phyloP scores from a whole-genome alignment of 2,113 vertebrate species.

The Atlantisia rogersi region DNA sequence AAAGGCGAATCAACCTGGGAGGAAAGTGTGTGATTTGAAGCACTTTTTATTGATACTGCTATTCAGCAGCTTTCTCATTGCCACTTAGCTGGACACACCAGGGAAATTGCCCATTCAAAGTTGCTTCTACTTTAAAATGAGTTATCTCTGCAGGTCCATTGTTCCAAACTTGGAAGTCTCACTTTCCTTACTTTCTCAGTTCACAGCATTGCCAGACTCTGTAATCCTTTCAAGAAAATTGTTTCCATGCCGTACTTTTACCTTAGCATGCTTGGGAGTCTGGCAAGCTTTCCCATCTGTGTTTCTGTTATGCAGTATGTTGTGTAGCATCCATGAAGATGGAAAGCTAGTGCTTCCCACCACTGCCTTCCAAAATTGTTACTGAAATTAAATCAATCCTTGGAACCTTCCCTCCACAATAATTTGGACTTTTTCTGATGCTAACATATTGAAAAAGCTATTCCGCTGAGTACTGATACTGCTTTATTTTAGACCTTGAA shows the following conservation, averaged over 20 bases:
- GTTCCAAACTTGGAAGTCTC: not conserved
- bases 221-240: not conserved
- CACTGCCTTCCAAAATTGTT: not conserved
- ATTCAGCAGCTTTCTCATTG: not conserved
- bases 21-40: not conserved
- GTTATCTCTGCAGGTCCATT: not conserved
- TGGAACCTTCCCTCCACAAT: not conserved
- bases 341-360: not conserved
- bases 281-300: not conserved
- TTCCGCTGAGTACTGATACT: not conserved
- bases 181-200: not conserved
- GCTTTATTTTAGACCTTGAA: not conserved
- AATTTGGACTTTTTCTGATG: not conserved
- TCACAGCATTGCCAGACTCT: not conserved
- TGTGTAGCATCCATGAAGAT: not conserved
- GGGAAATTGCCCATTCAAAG: not conserved
- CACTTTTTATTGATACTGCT: not conserved
- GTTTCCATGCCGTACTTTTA: not conserved
- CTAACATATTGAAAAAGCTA: not conserved
- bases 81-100: not conserved
- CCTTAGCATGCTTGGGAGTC: not conserved
- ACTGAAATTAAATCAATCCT: not conserved
- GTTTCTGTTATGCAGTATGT: not conserved
- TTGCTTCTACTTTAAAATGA: not conserved
- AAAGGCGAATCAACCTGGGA: not conserved